phyloP scores from a whole-genome alignment of 2,797 vertebrate species.

The Chaetodon trifasciatus region DNA sequence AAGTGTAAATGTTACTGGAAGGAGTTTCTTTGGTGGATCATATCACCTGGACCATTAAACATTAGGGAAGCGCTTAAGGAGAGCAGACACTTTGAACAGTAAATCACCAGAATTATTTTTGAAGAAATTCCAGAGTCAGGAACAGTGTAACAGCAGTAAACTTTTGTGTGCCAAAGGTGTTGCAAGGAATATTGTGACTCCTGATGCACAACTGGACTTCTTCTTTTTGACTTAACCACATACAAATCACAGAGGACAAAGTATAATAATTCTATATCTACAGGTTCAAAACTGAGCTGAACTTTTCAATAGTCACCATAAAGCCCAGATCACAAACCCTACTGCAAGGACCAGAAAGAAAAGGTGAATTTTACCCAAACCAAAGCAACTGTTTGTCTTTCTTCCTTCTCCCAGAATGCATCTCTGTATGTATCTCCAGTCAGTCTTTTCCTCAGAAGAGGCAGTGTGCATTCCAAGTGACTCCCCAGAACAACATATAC shows the following conservation, averaged over 20 bases:
- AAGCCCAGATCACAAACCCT: neutral
- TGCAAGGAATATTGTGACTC: neutral
- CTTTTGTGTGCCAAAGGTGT: neutral
- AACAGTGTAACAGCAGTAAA: neutral
- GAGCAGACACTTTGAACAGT: neutral
- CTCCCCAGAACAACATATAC: constrained; percentile 15
- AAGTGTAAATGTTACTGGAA: neutral
- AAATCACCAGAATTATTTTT: neutral
- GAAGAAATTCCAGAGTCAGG: neutral
- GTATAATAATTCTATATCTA: neutral
- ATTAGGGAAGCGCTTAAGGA: neutral
- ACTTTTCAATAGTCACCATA: neutral
- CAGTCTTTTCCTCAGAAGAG: constrained; percentile 60
- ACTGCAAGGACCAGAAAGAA: neutral
- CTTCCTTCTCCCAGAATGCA: constrained; percentile 57
- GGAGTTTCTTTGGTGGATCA: neutral
- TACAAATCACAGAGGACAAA: neutral
- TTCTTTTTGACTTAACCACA: neutral
- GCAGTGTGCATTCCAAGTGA: constrained; percentile 72
- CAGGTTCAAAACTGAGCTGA: neutral
- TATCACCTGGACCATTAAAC: neutral
- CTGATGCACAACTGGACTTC: neutral
- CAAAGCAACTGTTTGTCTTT: constrained; percentile 6
- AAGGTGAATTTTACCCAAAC: neutral
- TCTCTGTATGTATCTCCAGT: constrained; percentile 38